A percentile compares a stretch with the other conserved stretches of the same genome.
Conservation (phyloP, 2,113 vertebrate species). For the Choloepus hoffmanni region DNA sequence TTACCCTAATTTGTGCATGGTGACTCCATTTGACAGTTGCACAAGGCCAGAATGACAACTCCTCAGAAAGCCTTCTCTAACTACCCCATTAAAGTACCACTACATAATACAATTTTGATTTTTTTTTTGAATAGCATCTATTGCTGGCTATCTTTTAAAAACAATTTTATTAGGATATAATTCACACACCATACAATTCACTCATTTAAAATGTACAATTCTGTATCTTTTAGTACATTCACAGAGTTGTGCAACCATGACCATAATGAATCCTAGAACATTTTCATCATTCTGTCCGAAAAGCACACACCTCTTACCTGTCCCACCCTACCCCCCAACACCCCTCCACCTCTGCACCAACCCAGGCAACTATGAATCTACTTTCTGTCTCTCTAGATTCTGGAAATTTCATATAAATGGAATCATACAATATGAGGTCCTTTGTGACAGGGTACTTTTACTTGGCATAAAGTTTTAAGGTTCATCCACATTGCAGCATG, state of each 20-base stretch:
- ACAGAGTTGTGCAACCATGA: not conserved
- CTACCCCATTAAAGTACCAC: not conserved
- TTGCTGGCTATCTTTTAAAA: constrained; percentile 32
- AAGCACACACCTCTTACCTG: not conserved
- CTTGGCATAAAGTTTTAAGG: not conserved
- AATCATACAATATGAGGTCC: not conserved
- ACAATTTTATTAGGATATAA: constrained; percentile 33
- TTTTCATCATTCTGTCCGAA: not conserved
- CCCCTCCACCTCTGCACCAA: not conserved
- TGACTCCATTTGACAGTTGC: not conserved
- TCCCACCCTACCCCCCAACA: not conserved
- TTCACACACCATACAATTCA: constrained; percentile 38
- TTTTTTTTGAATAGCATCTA: constrained; percentile 21
- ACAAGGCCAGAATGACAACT: not conserved
- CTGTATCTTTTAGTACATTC: not conserved
- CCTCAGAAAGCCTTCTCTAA: not conserved
- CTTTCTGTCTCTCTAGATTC: not conserved
- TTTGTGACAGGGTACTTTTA: constrained; percentile 12
- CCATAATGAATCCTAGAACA: constrained; percentile 33
- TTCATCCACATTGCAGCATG: not conserved
- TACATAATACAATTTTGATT: constrained; percentile 5
- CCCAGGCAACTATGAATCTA: not conserved
- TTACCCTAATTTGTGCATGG: not conserved
- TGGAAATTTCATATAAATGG: constrained; percentile 21
- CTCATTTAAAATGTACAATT: not conserved